Percentiles rank a stretch among this genome's conserved stretches.
Conservation (phyloP, 2,888 invertebrate genomes). For the Diachrysia chrysitis region DNA sequence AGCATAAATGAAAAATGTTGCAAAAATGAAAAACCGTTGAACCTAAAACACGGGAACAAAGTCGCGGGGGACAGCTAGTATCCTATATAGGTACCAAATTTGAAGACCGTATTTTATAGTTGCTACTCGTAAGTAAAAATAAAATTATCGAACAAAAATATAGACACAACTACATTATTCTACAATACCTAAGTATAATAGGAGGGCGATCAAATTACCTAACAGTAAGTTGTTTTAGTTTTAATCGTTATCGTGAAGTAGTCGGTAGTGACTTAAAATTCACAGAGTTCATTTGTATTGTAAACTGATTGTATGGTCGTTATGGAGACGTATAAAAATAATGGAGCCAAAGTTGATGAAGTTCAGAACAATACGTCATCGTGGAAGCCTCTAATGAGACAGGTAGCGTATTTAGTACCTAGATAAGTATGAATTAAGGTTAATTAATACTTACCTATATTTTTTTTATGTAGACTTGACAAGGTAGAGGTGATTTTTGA, state of each 20-base stretch:
- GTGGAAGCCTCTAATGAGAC: conserved; percentile 45
- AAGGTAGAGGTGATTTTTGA: too few relatives aligned
- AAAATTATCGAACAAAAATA: too few relatives aligned
- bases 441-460: neutral
- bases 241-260: conserved; percentile 9
- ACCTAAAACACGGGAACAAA: too few relatives aligned
- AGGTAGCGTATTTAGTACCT: conserved; percentile 19
- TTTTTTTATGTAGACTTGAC: neutral
- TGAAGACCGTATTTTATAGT: too few relatives aligned
- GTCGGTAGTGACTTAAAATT: neutral
- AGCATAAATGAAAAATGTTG: too few relatives aligned
- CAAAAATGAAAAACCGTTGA: too few relatives aligned
- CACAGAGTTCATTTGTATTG: neutral
- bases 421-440: conserved; percentile 11
- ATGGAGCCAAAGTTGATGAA: conserved; percentile 34
- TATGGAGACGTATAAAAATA: conserved; percentile 19
- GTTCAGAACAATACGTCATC: conserved; percentile 30
- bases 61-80: too few relatives aligned
- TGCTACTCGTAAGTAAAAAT: too few relatives aligned
- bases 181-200: neutral
- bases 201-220: neutral
- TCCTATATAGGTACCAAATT: too few relatives aligned
- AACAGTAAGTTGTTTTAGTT: neutral
- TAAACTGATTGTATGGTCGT: neutral
- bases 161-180: neutral